Evolutionary conservation across 2,797 vertebrate genomes (phyloP).

Genomic region (Huso huso): DNA sequence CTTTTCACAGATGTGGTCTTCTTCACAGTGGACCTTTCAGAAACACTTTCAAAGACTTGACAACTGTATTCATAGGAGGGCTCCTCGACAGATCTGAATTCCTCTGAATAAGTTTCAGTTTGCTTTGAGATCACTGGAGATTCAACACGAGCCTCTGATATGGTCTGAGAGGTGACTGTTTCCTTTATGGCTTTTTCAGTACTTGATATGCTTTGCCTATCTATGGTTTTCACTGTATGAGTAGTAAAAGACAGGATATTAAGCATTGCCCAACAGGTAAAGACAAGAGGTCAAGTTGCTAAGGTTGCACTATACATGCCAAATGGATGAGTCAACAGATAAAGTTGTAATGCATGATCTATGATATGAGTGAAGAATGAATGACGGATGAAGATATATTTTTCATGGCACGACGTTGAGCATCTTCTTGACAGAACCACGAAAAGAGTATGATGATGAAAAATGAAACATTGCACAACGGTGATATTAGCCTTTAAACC

Average conservation of each 20-base stretch:
- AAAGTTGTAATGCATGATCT: not conserved
- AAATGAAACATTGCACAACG: not conserved
- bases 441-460: not conserved
- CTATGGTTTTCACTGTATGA: constrained; percentile 73
- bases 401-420: constrained; percentile 9
- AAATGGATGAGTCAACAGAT: not conserved
- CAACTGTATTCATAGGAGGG: constrained; percentile 29
- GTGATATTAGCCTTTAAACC: not conserved
- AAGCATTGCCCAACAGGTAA: constrained; percentile 43
- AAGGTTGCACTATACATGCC: not conserved
- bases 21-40: constrained; percentile 41
- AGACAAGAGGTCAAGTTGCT: not conserved
- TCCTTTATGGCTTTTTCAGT: constrained; percentile 59
- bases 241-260: constrained; percentile 66
- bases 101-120: constrained; percentile 40
- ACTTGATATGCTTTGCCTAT: constrained; percentile 61
- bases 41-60: constrained; percentile 55
- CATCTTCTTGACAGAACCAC: constrained; percentile 5
- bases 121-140: constrained; percentile 47
- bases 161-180: constrained; percentile 56
- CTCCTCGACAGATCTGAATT: constrained; percentile 44
- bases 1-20: constrained; percentile 15
- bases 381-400: not conserved
- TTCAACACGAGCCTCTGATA: constrained; percentile 46
- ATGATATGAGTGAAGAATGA: not conserved